Percentiles rank a stretch among this genome's conserved stretches.
phyloP scores from a whole-genome alignment of 2,797 vertebrate species.

The Siniperca scherzeri region DNA sequence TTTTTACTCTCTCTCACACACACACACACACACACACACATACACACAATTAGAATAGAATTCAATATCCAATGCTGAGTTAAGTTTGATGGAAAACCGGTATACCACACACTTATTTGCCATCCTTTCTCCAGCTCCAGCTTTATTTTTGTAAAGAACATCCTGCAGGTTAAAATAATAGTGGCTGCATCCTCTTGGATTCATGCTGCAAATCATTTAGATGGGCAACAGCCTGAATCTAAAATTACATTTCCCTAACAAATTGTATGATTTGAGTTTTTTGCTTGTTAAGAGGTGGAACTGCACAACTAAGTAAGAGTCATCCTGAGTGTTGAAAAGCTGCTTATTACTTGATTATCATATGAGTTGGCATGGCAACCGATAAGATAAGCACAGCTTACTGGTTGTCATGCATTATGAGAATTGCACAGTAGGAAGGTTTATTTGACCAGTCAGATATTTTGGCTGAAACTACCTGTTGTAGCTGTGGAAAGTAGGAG shows the following conservation, averaged over 20 bases:
- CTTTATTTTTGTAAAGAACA: constrained; percentile 23
- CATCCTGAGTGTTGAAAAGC: background rate
- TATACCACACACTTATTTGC: background rate
- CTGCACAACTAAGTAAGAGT: background rate
- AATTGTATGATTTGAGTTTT: constrained; percentile 17
- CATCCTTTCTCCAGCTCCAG: background rate
- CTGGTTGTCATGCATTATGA: constrained; percentile 60
- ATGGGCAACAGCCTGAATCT: background rate
- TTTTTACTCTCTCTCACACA: constrained; percentile 43
- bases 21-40: constrained; percentile 36
- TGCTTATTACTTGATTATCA: constrained; percentile 45
- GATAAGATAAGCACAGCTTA: constrained; percentile 58
- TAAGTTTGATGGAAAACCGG: constrained; percentile 42
- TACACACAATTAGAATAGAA: constrained; percentile 58
- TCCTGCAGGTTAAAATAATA: constrained; percentile 40
- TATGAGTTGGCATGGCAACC: constrained; percentile 68
- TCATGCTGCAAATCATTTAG: constrained; percentile 33
- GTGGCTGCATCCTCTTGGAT: constrained; percentile 22
- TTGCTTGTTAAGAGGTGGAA: background rate
- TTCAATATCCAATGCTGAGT: constrained; percentile 33
- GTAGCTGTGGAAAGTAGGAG: constrained; percentile 20
- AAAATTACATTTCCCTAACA: background rate
- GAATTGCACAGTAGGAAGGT: constrained; percentile 55
- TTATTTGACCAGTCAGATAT: constrained; percentile 58
- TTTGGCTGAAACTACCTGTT: constrained; percentile 66